Evolutionary conservation across 2,113 vertebrate genomes (phyloP).

Genomic region (Bos taurus): ARS-UCD2.0 NC_037346.1:23668501-23669000

Average conservation of each 20-base stretch:
- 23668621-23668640: background rate
- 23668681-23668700: background rate
- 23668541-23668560: background rate
- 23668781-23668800: background rate
- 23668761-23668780: background rate
- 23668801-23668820: background rate
- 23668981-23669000: background rate
- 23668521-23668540: background rate
- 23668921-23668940: slow-evolving; percentile 7
- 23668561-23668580: background rate
- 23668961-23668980: background rate
- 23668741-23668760: background rate
- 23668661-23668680: background rate
- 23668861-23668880: background rate
- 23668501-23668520: background rate
- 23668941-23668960: slow-evolving; percentile 19
- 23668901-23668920: background rate
- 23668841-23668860: background rate
- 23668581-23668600: background rate
- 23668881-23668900: background rate
- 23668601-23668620: background rate
- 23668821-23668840: background rate
- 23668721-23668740: background rate
- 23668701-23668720: background rate
- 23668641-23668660: background rate